Evolutionary conservation across 2,113 vertebrate genomes (phyloP).

Genomic region (Phoenicopterus ruber): DNA sequence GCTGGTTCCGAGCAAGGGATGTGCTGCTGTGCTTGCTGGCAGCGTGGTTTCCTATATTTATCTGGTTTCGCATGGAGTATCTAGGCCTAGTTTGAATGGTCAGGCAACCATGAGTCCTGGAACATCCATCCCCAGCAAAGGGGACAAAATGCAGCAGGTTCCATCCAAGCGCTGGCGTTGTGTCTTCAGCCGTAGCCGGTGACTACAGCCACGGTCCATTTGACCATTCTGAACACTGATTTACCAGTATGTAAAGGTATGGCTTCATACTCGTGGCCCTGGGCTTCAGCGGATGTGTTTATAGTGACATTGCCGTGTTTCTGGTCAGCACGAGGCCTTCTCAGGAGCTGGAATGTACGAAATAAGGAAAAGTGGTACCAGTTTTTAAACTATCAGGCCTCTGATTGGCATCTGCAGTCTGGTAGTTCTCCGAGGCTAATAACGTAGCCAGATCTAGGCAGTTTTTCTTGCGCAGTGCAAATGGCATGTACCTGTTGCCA

Average conservation of each 20-base stretch:
- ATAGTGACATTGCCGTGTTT: background rate
- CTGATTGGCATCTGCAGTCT: background rate
- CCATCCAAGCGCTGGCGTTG: background rate
- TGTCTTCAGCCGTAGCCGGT: background rate
- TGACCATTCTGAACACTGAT: background rate
- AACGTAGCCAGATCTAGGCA: background rate
- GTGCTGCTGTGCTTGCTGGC: background rate
- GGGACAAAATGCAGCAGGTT: background rate
- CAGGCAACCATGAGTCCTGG: background rate
- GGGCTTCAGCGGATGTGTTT: background rate
- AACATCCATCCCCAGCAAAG: background rate
- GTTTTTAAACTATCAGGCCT: accelerated
- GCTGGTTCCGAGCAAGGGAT: background rate
- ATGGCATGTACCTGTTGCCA: background rate
- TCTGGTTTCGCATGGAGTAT: background rate
- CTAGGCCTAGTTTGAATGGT: background rate
- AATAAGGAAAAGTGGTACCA: background rate
- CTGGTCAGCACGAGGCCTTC: background rate
- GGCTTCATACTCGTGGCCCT: accelerated
- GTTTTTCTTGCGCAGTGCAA: background rate
- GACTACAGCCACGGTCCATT: background rate
- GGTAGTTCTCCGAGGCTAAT: background rate
- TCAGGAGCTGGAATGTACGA: background rate
- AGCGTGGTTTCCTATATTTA: background rate
- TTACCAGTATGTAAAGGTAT: background rate